Evolutionary conservation across 2,797 vertebrate species (phyloP).

Genomic region (Babyrousa celebensis): DNA sequence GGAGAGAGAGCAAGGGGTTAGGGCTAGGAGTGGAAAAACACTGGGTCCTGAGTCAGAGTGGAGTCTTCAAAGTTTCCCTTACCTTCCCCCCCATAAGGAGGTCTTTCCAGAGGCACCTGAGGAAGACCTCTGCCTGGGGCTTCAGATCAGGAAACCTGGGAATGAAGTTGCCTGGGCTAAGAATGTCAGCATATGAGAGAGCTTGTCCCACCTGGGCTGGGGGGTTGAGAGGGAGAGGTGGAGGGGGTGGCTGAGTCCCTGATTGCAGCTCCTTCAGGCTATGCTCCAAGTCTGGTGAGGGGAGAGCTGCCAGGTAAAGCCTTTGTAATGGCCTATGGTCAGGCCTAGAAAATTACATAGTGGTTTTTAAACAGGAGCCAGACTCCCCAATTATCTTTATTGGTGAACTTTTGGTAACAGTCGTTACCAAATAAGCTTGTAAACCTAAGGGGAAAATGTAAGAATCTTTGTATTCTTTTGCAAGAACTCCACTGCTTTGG

Average conservation of each 20-base stretch:
- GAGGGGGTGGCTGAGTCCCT: not conserved
- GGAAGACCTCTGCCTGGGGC: not conserved
- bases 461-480: not conserved
- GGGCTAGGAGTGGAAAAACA: not conserved
- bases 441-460: not conserved
- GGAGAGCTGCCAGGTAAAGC: not conserved
- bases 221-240: not conserved
- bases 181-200: not conserved
- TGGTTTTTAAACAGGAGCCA: not conserved
- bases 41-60: not conserved
- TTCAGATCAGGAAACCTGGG: not conserved
- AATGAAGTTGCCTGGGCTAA: not conserved
- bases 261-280: not conserved
- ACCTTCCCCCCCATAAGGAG: not conserved
- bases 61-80: not conserved
- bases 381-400: not conserved
- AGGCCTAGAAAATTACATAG: not conserved
- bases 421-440: not conserved
- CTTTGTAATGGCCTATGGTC: not conserved
- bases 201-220: not conserved
- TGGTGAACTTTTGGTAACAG: not conserved
- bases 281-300: fast-evolving
- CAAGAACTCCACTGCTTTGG: not conserved
- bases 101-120: not conserved
- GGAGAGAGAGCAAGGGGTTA: not conserved